Conservation (phyloP, 2,888 invertebrate species). For the Koerneria pararmatus region DNA sequence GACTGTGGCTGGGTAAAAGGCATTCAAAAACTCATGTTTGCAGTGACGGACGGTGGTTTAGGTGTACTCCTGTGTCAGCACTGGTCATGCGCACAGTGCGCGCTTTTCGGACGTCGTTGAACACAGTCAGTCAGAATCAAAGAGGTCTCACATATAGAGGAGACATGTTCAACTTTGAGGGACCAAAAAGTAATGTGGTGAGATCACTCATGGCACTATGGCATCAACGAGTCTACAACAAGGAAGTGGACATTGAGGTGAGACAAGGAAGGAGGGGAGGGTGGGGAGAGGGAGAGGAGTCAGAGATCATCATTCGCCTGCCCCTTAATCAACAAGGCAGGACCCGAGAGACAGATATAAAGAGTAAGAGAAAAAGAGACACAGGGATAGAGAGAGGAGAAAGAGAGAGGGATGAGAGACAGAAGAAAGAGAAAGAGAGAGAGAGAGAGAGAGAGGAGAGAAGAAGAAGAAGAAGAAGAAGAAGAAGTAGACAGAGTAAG, state of each 20-base stretch:
- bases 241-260: neutral
- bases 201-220: too few species aligned
- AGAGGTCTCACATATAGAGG: too few species aligned
- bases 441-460: neutral
- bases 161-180: too few species aligned
- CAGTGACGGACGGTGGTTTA: too few species aligned
- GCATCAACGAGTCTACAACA: too few species aligned
- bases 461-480: neutral
- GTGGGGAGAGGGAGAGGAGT: neutral
- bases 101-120: too few species aligned
- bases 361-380: neutral
- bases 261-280: conserved; percentile 1
- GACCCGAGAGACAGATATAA: neutral
- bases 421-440: neutral
- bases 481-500: neutral
- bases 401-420: neutral
- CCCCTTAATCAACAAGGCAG: neutral
- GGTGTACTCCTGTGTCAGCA: too few species aligned
- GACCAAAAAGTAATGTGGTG: too few species aligned
- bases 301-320: neutral
- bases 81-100: too few species aligned
- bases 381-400: neutral
- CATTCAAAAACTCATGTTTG: too few species aligned
- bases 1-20: too few species aligned
- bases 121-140: too few species aligned